A percentile compares a stretch with the other conserved stretches of the same genome.
phyloP scores from a whole-genome alignment of 2,797 vertebrate species.

The Pteropus rufus region DNA sequence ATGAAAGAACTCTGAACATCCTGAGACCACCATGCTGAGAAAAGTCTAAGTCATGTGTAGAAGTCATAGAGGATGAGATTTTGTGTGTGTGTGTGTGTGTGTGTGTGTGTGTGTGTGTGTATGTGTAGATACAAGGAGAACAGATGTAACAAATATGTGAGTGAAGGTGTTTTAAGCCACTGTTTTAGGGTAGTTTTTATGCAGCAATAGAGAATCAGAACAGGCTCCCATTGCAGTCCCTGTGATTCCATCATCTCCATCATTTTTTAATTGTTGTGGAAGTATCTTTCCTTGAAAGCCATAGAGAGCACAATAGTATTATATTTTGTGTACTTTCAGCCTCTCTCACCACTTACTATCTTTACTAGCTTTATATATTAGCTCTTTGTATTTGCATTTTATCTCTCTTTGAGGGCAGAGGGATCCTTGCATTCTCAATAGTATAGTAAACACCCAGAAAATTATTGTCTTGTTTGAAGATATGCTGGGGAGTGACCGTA shows the following conservation, averaged over 20 bases:
- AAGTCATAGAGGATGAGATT: neutral
- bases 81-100: neutral
- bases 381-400: conserved; percentile 13
- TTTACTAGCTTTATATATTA: neutral
- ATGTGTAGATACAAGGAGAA: neutral
- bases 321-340: neutral
- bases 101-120: neutral
- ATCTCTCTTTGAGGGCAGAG: neutral
- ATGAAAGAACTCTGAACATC: neutral
- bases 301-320: neutral
- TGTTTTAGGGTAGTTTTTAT: neutral
- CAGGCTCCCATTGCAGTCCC: neutral
- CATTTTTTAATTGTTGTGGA: neutral
- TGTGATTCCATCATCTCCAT: neutral
- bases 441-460: neutral
- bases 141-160: neutral
- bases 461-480: neutral
- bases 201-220: neutral
- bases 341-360: neutral
- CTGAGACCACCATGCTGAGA: neutral
- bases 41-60: neutral
- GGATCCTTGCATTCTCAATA: neutral
- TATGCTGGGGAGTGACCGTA: neutral
- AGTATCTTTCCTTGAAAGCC: neutral
- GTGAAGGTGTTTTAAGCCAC: neutral